Evolutionary conservation across 2,888 invertebrate genomes (phyloP), one percentile per base, ranked within the genome.

Genomic region (Xestoiulus laeticollis): DNA sequence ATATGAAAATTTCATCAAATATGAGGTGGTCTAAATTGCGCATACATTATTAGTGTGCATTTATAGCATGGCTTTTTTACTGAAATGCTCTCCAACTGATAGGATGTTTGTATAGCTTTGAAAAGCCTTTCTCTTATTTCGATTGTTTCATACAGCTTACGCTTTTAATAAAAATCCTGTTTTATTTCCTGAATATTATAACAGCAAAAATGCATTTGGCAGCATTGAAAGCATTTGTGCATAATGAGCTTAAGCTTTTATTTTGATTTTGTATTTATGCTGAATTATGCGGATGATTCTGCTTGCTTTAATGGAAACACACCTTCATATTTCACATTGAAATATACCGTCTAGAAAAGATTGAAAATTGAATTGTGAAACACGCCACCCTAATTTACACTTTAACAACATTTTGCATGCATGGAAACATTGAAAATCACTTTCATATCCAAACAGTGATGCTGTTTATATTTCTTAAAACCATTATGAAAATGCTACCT

Each of bases 161-260:
- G 12, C 78, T 78, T 78, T 78, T 78, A 78, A 78, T 78, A 78
- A 78, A 78, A 78, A 78, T 78, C 30, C 78, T 14, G 78, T 78
- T 78, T 78, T 78, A 78, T 78, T 78, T 78, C 78, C 78, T 78
- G 78, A 78, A 78, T 78, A 78, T 78, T 78, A 30, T 78, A 78
- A 30, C 26, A 14, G 78, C 78, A 78, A 78, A 78, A 26, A 78
- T 78, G 14, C 10, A 26, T 78, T n/a, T 22, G 59, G 59, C 59
- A 22, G 8, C 59, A 59, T 59, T 19, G 22, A 22, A 59, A 59
- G 22, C 22, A 59, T 59, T 30, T 78, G 78, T 12, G 78, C 30
- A 30, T 78, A 78, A 78, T 30, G 30, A 30, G 78, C 78, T 10
- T 30, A 30, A 30, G 78, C 78, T 78, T 78, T 78, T 78, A 78